These are phyloP conservation scores for Sylvilagus bachmani DNA, from an alignment of 2,113 vertebrate genomes.

Conservation along the genomic window DNA sequence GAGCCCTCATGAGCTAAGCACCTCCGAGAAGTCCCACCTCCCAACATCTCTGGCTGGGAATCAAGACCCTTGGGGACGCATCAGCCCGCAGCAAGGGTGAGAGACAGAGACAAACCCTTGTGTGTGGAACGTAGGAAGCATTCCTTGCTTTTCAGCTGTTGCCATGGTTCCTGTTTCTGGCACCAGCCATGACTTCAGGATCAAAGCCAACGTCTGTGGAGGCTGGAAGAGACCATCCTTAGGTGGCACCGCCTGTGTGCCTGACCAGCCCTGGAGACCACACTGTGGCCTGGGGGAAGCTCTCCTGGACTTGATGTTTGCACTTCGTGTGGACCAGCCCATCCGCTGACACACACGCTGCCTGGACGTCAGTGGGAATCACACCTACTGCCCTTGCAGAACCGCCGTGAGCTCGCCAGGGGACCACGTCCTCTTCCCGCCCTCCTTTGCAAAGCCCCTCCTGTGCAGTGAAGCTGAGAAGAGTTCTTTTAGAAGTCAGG, in stretches of 20 bases:
- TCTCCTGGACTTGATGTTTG: neutral
- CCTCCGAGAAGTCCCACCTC: neutral
- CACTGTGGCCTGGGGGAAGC: too few species aligned
- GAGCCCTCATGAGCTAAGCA: neutral
- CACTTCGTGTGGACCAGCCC: neutral
- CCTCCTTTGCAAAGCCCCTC: neutral
- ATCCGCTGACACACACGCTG: rapidly evolving
- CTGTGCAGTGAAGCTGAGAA: neutral
- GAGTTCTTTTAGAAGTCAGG: neutral
- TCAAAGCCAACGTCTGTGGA: neutral
- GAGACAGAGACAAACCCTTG: neutral
- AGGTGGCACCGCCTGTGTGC: neutral
- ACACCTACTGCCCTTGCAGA: neutral
- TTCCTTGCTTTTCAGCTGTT: neutral
- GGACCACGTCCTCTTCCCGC: neutral
- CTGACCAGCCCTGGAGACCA: neutral
- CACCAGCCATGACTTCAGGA: neutral
- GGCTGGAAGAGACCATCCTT: neutral
- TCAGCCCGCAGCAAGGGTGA: neutral
- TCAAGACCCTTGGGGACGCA: neutral
- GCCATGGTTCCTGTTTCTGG: neutral
- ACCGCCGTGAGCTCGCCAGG: rapidly evolving
- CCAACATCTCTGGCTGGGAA: too few species aligned
- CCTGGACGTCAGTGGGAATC: neutral
- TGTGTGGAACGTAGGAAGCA: neutral